These are phyloP conservation scores for Hyphantria cunea DNA, from an alignment of 1,140 invertebrate genomes.

Conservation along the genomic window DNA sequence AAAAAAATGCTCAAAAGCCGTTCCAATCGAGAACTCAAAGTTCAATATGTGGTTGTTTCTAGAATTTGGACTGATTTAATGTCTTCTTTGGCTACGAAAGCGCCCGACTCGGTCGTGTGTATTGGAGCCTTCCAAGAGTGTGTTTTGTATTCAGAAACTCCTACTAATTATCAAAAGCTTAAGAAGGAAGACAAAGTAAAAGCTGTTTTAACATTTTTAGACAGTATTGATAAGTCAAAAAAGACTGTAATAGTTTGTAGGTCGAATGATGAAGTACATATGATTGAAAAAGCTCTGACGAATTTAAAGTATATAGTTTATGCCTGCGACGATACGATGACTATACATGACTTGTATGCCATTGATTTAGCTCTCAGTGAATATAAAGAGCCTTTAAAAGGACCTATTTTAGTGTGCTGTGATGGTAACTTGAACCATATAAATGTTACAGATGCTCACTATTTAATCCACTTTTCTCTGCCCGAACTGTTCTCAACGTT, in stretches of 20 bases:
- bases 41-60: conserved; percentile 63
- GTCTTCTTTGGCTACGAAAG: conserved; percentile 56
- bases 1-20: conserved; percentile 57
- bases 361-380: conserved; percentile 54
- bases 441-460: conserved; percentile 65
- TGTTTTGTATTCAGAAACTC: conserved; percentile 67
- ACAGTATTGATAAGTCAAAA: conserved; percentile 51
- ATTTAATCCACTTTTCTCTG: conserved; percentile 69
- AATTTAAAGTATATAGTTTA: conserved; percentile 48
- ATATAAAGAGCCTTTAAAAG: conserved; percentile 57
- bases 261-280: conserved; percentile 58
- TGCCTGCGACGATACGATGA: conserved; percentile 57
- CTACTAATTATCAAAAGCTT: conserved; percentile 59
- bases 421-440: conserved; percentile 70
- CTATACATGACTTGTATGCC: conserved; percentile 59
- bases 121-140: conserved; percentile 72
- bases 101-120: conserved; percentile 62
- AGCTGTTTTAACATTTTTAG: conserved; percentile 52
- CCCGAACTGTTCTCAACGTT: conserved; percentile 65
- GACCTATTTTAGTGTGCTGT: conserved; percentile 67
- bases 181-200: conserved; percentile 52
- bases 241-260: conserved; percentile 68
- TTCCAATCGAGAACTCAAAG: conserved; percentile 57
- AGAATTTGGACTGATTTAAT: conserved; percentile 68
- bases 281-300: conserved; percentile 45